Evolutionary conservation across 2,888 invertebrate species (phyloP), one percentile per base, ranked within the genome.

Genomic region (Stegana nigrithorax): DNA sequence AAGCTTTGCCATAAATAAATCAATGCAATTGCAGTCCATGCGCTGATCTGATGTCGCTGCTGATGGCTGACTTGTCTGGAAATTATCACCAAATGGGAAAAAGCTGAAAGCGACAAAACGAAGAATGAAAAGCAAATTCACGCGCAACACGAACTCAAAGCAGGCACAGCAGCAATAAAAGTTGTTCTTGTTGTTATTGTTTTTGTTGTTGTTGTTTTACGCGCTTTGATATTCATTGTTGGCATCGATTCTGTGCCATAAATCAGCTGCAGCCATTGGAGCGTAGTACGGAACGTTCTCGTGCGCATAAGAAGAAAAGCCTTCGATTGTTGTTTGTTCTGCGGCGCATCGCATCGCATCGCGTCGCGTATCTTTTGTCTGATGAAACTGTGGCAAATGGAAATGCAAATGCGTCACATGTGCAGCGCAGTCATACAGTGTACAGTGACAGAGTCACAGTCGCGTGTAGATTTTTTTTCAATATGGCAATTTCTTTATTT

Each of bases 401-500:
- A 44, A 25, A 47, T 47, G 47, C 47, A 47, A 47, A 47, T 47
- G 25, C 25, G 25, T 47, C 47, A 47, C 47, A 47, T 47, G 47
- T 47, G 47, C 25, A n/a, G 17, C n/a, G 47, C 21, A 17, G 17
- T 12, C 19, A 17, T 44, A 44, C 21, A 44, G 19, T 17, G 19
- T 44, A 17, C 14, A 44, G 10, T 44, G 19, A 47, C 8, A 47
- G 21, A 47, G 14, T 42, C 12, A 2, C 6, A 1, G 44, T 12
- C 7, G 10, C 12, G 8, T 47, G n/a, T 17, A 12, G 17, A n/a
- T 23, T 23, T 47, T 47, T n/a, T 25, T 10, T 21, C 10, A 17
- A 12, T 47, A 17, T 8, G 21, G 47, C 47, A 17, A 47, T 47
- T 47, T 47, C 17, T 8, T 7, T 44, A 14, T n/a, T n/a, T n/a